Conservation (phyloP, 2,113 vertebrate species). For the Blennius ocellaris region DNA sequence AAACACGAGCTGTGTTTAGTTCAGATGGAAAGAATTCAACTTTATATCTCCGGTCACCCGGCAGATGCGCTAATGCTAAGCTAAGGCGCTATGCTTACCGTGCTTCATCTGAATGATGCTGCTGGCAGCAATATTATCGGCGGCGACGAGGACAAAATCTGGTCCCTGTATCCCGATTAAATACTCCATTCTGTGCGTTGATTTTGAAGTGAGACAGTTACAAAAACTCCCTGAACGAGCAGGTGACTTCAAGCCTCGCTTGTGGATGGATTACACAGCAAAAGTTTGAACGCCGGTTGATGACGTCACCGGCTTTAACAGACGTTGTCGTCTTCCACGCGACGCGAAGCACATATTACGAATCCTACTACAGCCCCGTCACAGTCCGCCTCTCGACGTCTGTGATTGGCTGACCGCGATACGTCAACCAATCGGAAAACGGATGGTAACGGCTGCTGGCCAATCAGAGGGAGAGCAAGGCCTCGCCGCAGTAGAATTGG, state of each 20-base stretch:
- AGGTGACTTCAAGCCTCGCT: not conserved
- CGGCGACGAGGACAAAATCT: slow-evolving; percentile 93
- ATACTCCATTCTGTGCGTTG: slow-evolving; percentile 88
- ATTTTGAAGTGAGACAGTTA: rapidly evolving
- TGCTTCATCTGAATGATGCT: slow-evolving; percentile 98
- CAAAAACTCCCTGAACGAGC: not conserved
- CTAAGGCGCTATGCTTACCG: slow-evolving; percentile 83
- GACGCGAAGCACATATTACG: slow-evolving; percentile 21
- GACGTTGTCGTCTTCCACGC: not conserved
- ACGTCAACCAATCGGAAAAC: too few species aligned
- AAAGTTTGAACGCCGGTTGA: slow-evolving; percentile 71
- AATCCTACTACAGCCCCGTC: too few species aligned
- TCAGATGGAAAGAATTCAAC: too few species aligned
- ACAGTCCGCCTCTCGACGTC: too few species aligned
- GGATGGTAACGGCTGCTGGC: too few species aligned
- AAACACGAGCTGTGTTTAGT: too few species aligned
- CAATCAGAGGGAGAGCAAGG: too few species aligned
- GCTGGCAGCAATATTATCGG: slow-evolving; percentile 92
- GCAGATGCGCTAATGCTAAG: slow-evolving; percentile 49
- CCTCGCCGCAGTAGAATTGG: too few species aligned
- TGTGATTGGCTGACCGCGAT: too few species aligned
- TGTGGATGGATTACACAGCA: slow-evolving; percentile 84
- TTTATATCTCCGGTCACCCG: too few species aligned
- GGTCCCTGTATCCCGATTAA: slow-evolving; percentile 94
- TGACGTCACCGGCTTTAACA: slow-evolving; percentile 61